phyloP scores from a whole-genome alignment of 2,888 invertebrate genomes.

The Lordiphosa fenestrarum region DNA sequence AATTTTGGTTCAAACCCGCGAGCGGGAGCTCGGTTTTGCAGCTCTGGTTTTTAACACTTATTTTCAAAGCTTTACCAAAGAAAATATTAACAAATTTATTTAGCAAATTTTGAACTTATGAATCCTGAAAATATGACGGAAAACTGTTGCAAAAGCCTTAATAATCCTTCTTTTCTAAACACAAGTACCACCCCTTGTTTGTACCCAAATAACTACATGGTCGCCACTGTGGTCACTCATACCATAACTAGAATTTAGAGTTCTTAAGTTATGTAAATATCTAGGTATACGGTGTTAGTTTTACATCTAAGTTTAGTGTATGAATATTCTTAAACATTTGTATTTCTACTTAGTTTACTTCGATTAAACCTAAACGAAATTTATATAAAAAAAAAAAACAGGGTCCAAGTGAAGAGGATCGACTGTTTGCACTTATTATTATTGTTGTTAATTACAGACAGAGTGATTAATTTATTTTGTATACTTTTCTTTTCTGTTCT shows the following conservation, averaged over 20 bases:
- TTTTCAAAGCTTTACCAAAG: too few species aligned
- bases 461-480: background rate
- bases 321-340: slow-evolving; percentile 9
- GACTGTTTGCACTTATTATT: slow-evolving; percentile 34
- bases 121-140: too few species aligned
- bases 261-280: slow-evolving; percentile 26
- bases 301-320: slow-evolving; percentile 27
- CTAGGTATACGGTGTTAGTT: slow-evolving; percentile 16
- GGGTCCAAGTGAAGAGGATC: slow-evolving; percentile 30
- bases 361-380: background rate
- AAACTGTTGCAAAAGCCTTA: too few species aligned
- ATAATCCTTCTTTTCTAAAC: too few species aligned
- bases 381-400: background rate
- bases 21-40: too few species aligned
- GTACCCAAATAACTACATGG: too few species aligned
- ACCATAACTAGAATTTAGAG: slow-evolving; percentile 25
- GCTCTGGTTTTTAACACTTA: too few species aligned
- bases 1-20: too few species aligned
- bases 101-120: too few species aligned
- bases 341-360: slow-evolving; percentile 10
- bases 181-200: too few species aligned
- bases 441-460: slow-evolving; percentile 6
- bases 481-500: slow-evolving; percentile 40
- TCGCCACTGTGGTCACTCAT: too few species aligned
- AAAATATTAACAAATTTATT: too few species aligned